phyloP scores from a whole-genome alignment of 2,888 invertebrate genomes.

The Oligia strigilis region DNA sequence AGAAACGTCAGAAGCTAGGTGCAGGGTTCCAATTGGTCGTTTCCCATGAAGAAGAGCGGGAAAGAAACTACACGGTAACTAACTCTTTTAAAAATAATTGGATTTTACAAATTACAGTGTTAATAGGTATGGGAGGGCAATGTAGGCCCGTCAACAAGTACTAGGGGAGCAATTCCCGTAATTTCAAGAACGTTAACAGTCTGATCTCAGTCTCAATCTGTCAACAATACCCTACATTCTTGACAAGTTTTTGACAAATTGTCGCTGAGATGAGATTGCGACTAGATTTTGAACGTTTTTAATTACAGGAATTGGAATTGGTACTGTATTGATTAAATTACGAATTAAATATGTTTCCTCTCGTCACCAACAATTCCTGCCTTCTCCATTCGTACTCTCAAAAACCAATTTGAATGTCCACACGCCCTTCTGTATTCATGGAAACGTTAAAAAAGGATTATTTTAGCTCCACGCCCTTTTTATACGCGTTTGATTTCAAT shows the following conservation, averaged over 20 bases:
- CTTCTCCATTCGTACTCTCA: slow-evolving; percentile 63
- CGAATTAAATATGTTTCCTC: slow-evolving; percentile 19
- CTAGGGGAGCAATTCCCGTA: not conserved
- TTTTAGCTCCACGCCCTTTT: slow-evolving; percentile 72
- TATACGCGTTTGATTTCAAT: slow-evolving; percentile 63
- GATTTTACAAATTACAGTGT: not conserved
- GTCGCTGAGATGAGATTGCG: not conserved
- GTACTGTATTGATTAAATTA: slow-evolving; percentile 12
- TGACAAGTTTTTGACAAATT: too few species aligned
- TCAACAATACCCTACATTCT: not conserved
- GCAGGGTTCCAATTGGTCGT: not conserved
- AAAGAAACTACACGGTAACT: not conserved
- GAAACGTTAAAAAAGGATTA: slow-evolving; percentile 75
- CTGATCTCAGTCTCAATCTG: not conserved
- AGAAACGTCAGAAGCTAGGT: too few species aligned
- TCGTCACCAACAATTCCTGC: slow-evolving; percentile 22
- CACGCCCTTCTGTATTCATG: slow-evolving; percentile 72
- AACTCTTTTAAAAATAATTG: not conserved
- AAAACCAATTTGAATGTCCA: slow-evolving; percentile 78
- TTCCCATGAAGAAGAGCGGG: not conserved
- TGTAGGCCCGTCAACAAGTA: not conserved
- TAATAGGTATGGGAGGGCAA: not conserved
- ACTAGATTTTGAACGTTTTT: not conserved
- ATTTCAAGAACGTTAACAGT: not conserved
- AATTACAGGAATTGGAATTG: not conserved